Evolutionary conservation across 2,113 vertebrate species (phyloP).

Genomic region (Notiomystis cincta): DNA sequence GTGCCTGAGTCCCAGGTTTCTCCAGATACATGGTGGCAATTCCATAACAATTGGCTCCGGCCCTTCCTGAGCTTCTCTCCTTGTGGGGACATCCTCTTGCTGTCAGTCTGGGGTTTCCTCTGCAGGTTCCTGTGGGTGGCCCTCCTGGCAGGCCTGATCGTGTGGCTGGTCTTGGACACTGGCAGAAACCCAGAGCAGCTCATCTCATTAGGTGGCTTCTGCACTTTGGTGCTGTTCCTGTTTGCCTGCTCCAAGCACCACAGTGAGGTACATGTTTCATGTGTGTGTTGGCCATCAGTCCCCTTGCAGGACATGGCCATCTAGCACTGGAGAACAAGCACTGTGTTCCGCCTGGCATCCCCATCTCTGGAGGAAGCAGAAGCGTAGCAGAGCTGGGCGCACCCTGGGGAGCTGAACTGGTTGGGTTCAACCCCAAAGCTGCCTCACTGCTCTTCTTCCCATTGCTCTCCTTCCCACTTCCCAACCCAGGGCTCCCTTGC

Average conservation of each 20-base stretch:
- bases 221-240: slow-evolving; percentile 75
- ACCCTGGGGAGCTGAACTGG: not conserved
- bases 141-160: slow-evolving; percentile 72
- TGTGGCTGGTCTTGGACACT: slow-evolving; percentile 84
- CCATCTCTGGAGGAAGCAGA: not conserved
- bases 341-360: not conserved
- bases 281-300: not conserved
- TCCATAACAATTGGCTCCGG: not conserved
- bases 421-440: not conserved
- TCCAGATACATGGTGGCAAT: not conserved
- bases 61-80: not conserved
- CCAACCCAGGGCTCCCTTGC: not conserved
- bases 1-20: not conserved
- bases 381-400: not conserved
- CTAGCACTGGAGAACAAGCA: not conserved
- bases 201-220: slow-evolving; percentile 87
- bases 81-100: not conserved
- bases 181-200: slow-evolving; percentile 80
- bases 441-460: not conserved
- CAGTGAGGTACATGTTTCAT: slow-evolving; percentile 70
- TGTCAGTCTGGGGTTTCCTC: not conserved
- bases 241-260: slow-evolving; percentile 86
- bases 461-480: not conserved
- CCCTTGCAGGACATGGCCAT: not conserved
- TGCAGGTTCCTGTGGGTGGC: slow-evolving; percentile 78